Evolutionary conservation across 2,113 vertebrate genomes (phyloP).

Genomic region (Atherinomorus stipes): DNA sequence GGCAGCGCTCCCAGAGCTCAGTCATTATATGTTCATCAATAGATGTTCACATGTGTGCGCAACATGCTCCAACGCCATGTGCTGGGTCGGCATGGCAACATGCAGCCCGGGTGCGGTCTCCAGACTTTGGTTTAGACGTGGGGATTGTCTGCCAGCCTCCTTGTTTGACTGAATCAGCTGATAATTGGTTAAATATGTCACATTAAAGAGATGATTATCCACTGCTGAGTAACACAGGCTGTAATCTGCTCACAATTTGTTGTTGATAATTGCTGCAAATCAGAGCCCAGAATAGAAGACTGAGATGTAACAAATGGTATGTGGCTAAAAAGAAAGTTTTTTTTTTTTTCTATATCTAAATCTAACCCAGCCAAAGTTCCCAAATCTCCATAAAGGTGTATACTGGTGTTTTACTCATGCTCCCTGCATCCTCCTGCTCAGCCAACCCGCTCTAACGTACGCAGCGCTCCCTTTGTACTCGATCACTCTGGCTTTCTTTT

Average conservation of each 20-base stretch:
- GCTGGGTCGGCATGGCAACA: slow-evolving; percentile 57
- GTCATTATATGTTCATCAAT: slow-evolving; percentile 50
- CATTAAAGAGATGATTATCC: slow-evolving; percentile 40
- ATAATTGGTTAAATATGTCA: slow-evolving; percentile 66
- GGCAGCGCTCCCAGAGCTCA: slow-evolving; percentile 28
- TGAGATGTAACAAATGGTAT: neutral
- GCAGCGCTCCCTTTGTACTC: slow-evolving; percentile 65
- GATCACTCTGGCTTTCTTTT: slow-evolving; percentile 58
- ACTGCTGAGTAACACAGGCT: slow-evolving; percentile 4
- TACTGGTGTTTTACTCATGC: slow-evolving; percentile 36
- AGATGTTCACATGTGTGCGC: slow-evolving; percentile 62
- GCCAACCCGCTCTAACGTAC: slow-evolving; percentile 41
- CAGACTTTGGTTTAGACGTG: slow-evolving; percentile 25
- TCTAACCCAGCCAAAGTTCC: slow-evolving; percentile 1
- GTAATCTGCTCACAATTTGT: slow-evolving; percentile 27
- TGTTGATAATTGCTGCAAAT: slow-evolving; percentile 18
- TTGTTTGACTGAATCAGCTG: slow-evolving; percentile 39
- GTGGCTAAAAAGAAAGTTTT: neutral
- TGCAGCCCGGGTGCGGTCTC: slow-evolving; percentile 38
- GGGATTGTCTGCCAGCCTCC: slow-evolving; percentile 38
- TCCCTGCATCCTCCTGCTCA: slow-evolving; percentile 46
- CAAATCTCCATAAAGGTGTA: neutral
- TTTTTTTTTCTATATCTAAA: neutral
- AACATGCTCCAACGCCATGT: slow-evolving; percentile 49
- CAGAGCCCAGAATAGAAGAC: neutral